Evolutionary conservation across 2,888 invertebrate genomes (phyloP).

Genomic region (Yponomeuta cagnagella): DNA sequence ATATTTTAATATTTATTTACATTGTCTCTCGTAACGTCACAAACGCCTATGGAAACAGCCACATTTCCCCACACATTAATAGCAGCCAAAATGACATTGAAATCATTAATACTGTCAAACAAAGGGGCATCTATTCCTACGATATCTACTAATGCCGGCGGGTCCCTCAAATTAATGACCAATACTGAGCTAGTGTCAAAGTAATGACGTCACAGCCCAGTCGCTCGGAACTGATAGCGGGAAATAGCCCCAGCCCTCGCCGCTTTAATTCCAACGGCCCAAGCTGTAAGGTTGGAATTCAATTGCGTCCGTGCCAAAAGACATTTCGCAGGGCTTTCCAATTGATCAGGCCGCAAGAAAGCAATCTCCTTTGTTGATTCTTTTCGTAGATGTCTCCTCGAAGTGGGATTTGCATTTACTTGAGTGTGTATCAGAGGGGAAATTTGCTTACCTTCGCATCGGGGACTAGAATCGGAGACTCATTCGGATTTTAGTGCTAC

Average conservation of each 20-base stretch:
- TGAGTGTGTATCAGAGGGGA: slow-evolving; percentile 41
- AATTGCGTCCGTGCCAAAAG: slow-evolving; percentile 10
- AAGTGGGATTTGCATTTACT: slow-evolving; percentile 48
- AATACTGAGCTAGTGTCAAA: slow-evolving; percentile 26
- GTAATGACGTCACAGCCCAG: slow-evolving; percentile 53
- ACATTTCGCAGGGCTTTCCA: slow-evolving; percentile 34
- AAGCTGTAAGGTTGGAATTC: not conserved
- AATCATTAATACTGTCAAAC: slow-evolving; percentile 37
- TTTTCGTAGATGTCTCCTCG: slow-evolving; percentile 45
- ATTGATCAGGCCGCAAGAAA: slow-evolving; percentile 48
- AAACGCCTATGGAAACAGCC: not conserved
- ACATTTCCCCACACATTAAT: slow-evolving; percentile 28
- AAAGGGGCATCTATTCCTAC: slow-evolving; percentile 6
- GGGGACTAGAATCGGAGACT: slow-evolving; percentile 37
- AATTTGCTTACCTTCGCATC: slow-evolving; percentile 50
- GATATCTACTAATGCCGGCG: slow-evolving; percentile 53
- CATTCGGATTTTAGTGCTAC: slow-evolving; percentile 29
- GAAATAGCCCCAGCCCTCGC: slow-evolving; percentile 1
- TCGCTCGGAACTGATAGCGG: slow-evolving; percentile 59
- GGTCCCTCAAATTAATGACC: slow-evolving; percentile 57
- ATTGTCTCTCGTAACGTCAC: no score
- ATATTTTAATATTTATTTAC: no score
- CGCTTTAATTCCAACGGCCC: not conserved
- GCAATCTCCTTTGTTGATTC: slow-evolving; percentile 51
- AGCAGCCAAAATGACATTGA: slow-evolving; percentile 52